Evolutionary conservation across 2,113 vertebrate species (phyloP), one percentile per base, ranked within the genome.

Genomic region (Mirounga angustirostris): DNA sequence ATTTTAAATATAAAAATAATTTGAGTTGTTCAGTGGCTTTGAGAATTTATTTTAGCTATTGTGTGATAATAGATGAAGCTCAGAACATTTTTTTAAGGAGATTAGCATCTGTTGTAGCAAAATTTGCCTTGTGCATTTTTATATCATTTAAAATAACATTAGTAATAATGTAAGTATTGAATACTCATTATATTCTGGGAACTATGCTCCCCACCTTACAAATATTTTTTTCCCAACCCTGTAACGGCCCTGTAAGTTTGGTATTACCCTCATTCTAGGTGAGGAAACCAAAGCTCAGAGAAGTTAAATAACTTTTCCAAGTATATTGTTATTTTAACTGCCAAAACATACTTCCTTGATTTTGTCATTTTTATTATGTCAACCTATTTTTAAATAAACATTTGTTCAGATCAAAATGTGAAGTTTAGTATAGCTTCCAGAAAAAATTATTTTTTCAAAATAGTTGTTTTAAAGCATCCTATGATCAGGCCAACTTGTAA

Each of bases 381-480:
- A 92, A 13, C 18, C 21, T 91, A 12, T 61, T 24, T 11, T 92
- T 67, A 92, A 97, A 52, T 87, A 85, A 40, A 52, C 8, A 63
- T 87, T 94, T 89, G 12, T 82, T 95, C 11, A 56, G 11, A 16
- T 97, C 65, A 94, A 94, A 89, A 89, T 94, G 33, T 83, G 13
- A 82, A 95, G 54, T 94, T 94, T 52, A 91, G 21, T 59, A 67
- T 93, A 56, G 52, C 22, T 71, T 97, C 78, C 82, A 8, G 21
- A 71, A 52, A 82, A 89, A 73, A 33, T 36, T 65, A 13, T 43
- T 94, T 95, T 76, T 81, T 11, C 74, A 97, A 81, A 81, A 76
- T 92, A 36, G 21, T 79, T 84, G 7, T 50, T 95, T 93, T 84
- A 86, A 94, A 91, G 2, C 18, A 76, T 89, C 1, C 0, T 74